Base-by-base conservation (phyloP, 2,797 vertebrate species). In the Clarias platycephalus region DNA sequence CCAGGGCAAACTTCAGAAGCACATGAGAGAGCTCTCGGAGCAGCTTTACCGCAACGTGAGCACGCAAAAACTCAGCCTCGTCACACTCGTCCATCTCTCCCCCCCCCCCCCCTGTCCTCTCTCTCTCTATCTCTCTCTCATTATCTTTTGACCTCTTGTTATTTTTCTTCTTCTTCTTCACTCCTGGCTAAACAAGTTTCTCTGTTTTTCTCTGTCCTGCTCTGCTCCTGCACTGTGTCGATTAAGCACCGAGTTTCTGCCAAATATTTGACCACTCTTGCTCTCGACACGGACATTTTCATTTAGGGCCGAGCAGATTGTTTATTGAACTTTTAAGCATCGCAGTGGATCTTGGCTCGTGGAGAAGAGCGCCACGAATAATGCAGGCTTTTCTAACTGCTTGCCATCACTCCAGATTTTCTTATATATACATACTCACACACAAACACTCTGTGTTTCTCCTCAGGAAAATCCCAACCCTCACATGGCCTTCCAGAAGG, bases 401-500 rank as follows among this genome's bases (percentile, higher is more conserved):
- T 80, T 20, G 15, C 77, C 60, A 82, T 68, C n/a, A n/a, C 3
- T 22, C 3, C 28, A 22, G 4, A 40, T 82, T 72, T 18, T 13
- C 2, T 49, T 49, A 49, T 49, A 49, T 49, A 49, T 49, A 49
- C 9, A 49, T 49, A 49, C n/a, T n/a, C 7, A 40, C 40, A 40
- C 40, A 40, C 6, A 49, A 10, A 49, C 44, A 3, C 85, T 70
- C 15, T 72, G 13, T 84, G 60, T 86, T 78, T 60, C 15, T 81
- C 83, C 60, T 1, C 88, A 99, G 98, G 98, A 99, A 90, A 99
- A 97, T 87, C 98, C 98, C 84, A 99, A 98, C 88, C 98, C 98
- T 76, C 98, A 99, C 92, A 98, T 99, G 95, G 96, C 97, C 6
- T 99, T 99, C 93, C 98, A 99, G 94, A 99, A 99, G 92, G 97